phyloP scores from a whole-genome alignment of 2,113 vertebrate genomes.

The Nerophis lumbriciformis region DNA sequence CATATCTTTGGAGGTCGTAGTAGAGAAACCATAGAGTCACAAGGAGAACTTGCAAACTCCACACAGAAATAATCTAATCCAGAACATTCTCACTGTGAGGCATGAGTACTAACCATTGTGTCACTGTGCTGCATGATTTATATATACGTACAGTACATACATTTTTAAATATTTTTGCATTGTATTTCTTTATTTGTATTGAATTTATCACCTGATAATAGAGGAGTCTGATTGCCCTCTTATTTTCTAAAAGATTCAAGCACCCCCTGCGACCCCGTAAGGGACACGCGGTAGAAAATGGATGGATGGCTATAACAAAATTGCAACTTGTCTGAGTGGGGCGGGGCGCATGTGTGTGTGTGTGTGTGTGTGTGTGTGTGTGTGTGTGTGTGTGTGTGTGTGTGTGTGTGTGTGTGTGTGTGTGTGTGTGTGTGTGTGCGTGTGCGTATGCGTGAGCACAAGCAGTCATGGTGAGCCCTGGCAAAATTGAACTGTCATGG shows the following conservation, averaged over 20 bases:
- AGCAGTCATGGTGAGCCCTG: neutral
- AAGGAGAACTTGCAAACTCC: too few species aligned
- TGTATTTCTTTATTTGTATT: neutral
- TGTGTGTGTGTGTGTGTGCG: conserved; percentile 19
- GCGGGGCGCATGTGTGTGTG: too few species aligned
- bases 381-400: conserved; percentile 15
- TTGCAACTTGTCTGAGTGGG: neutral
- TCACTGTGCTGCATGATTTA: neutral
- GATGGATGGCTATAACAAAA: neutral
- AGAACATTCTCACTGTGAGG: too few species aligned
- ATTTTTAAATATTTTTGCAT: neutral
- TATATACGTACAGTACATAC: too few species aligned
- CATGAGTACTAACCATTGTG: too few species aligned
- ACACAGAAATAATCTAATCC: too few species aligned
- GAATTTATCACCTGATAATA: neutral
- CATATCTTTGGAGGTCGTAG: too few species aligned
- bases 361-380: neutral
- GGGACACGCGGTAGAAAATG: too few species aligned
- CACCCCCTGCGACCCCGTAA: too few species aligned
- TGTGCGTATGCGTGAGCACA: neutral
- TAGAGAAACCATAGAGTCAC: too few species aligned
- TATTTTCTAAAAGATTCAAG: conserved; percentile 1
- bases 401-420: conserved; percentile 6
- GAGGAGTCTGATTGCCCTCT: conserved; percentile 4
- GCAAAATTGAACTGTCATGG: conserved; percentile 66